Conservation (phyloP, 2,797 vertebrate genomes). For the Ispidina lecontei region DNA sequence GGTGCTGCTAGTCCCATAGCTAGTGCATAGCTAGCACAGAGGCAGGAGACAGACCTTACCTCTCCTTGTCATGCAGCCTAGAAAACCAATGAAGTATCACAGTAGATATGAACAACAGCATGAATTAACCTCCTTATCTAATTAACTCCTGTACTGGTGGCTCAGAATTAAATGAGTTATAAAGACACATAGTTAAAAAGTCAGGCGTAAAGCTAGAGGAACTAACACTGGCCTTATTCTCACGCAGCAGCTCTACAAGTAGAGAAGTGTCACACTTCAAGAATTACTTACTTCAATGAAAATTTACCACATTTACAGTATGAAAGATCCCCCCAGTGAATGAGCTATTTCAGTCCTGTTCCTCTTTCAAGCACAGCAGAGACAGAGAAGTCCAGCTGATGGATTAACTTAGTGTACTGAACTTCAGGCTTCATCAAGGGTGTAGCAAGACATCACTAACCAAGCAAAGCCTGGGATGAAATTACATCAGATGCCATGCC, state of each 20-base stretch:
- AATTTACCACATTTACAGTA: neutral
- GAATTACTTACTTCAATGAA: neutral
- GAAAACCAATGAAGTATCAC: neutral
- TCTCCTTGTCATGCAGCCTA: neutral
- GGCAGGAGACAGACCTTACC: neutral
- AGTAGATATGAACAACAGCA: neutral
- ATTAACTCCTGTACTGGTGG: neutral
- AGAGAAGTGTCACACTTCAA: neutral
- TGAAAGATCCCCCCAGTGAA: neutral
- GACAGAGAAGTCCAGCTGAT: neutral
- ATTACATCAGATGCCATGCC: neutral
- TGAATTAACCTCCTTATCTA: neutral
- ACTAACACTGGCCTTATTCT: neutral
- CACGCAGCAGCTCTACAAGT: neutral
- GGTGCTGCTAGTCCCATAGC: neutral
- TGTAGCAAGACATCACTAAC: neutral
- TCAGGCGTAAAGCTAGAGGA: neutral
- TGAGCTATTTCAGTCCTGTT: neutral
- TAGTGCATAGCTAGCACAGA: neutral
- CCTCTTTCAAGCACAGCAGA: neutral
- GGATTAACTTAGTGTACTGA: neutral
- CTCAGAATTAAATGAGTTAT: neutral
- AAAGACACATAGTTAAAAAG: neutral
- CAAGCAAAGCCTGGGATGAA: neutral
- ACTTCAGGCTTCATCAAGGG: neutral